These are phyloP conservation scores for Sminthurides bifidus DNA, from an alignment of 1,140 invertebrate genomes.

Conservation along the genomic window DNA sequence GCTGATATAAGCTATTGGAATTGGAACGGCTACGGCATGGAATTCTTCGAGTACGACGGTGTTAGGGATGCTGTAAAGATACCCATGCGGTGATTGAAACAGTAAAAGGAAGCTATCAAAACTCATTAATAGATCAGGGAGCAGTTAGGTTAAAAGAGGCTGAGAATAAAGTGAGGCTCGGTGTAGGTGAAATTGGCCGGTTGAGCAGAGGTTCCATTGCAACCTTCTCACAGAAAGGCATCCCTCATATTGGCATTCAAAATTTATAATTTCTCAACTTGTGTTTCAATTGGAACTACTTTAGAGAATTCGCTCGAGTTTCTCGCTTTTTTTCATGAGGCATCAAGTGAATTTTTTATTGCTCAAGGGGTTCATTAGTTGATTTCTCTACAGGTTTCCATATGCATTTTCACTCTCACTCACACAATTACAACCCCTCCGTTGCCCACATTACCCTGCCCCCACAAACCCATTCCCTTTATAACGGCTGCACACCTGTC, in stretches of 20 bases:
- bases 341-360: conserved; percentile 31
- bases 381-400: conserved; percentile 32
- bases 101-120: too few relatives aligned
- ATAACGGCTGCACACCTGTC: conserved; percentile 11
- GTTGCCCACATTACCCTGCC: conserved; percentile 5
- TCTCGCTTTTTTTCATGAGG: conserved; percentile 23
- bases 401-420: neutral
- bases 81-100: too few relatives aligned
- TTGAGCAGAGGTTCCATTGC: too few relatives aligned
- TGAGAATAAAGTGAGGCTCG: too few relatives aligned
- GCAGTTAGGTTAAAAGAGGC: too few relatives aligned
- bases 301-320: conserved; percentile 24
- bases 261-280: conserved; percentile 30
- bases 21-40: too few relatives aligned
- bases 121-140: too few relatives aligned
- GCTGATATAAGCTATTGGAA: too few relatives aligned
- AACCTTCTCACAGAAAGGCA: too few relatives aligned
- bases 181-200: too few relatives aligned
- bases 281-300: conserved; percentile 28
- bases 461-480: neutral
- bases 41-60: too few relatives aligned
- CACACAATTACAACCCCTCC: conserved; percentile 2
- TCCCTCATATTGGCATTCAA: conserved; percentile 31
- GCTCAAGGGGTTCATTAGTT: conserved; percentile 32
- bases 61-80: too few relatives aligned